Percentiles rank a stretch among this genome's conserved stretches.
phyloP scores from a whole-genome alignment of 2,797 vertebrate species.

The Cryptoblepharus egeriae region DNA sequence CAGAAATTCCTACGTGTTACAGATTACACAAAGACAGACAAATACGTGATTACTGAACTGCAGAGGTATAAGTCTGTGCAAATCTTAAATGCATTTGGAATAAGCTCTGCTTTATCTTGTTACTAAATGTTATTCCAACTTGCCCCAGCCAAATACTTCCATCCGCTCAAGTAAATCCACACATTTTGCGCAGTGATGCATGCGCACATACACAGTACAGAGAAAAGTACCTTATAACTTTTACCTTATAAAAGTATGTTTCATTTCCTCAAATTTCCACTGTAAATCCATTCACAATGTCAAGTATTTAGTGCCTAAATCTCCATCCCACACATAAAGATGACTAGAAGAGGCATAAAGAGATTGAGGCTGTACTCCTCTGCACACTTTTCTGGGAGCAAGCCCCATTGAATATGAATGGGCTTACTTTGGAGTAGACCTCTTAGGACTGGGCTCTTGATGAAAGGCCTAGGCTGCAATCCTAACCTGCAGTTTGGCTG shows the following conservation, averaged over 20 bases:
- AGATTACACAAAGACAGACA: neutral
- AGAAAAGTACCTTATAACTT: no score
- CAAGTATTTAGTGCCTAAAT: neutral
- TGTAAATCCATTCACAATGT: neutral
- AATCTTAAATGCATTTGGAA: neutral
- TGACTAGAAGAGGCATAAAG: neutral
- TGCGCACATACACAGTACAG: neutral
- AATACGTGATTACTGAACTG: neutral
- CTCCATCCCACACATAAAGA: no score
- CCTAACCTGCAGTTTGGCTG: no score
- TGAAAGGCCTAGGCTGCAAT: no score
- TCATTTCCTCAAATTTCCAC: neutral
- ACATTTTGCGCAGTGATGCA: neutral
- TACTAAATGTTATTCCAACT: neutral
- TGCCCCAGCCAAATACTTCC: neutral
- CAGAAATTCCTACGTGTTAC: accelerated
- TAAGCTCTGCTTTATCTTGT: neutral
- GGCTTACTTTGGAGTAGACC: no score
- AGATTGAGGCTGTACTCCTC: no score
- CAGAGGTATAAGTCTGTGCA: neutral
- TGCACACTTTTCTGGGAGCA: no score
- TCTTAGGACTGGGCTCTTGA: no score
- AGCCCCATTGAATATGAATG: no score
- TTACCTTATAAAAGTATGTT: no score
- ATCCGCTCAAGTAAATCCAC: neutral